Evolutionary conservation across 2,888 invertebrate genomes (phyloP).

Genomic region (Caenorhabditis imperialis): DNA sequence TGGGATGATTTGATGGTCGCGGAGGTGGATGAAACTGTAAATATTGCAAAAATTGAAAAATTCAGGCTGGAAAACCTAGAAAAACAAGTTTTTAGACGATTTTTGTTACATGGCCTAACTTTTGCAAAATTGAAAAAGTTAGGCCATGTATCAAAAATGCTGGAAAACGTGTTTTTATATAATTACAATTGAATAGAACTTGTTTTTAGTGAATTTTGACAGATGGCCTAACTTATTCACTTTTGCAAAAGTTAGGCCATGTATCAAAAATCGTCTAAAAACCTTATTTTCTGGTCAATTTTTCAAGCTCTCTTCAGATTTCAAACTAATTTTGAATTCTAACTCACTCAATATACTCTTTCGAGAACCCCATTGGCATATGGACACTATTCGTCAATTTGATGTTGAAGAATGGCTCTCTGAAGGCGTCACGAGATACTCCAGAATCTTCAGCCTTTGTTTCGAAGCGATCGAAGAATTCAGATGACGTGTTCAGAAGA

Average conservation of each 20-base stretch:
- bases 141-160: too few species aligned
- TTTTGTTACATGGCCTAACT: too few species aligned
- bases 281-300: too few species aligned
- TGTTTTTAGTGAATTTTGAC: too few species aligned
- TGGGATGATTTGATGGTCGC: conserved; percentile 61
- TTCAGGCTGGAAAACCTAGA: too few species aligned
- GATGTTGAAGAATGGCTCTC: conserved; percentile 53
- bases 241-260: too few species aligned
- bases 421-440: conserved; percentile 36
- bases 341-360: conserved; percentile 59
- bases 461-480: conserved; percentile 50
- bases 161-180: too few species aligned
- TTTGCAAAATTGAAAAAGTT: too few species aligned
- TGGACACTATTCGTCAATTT: conserved; percentile 22
- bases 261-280: too few species aligned
- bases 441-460: conserved; percentile 52
- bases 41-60: conserved; percentile 1
- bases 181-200: too few species aligned
- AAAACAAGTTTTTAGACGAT: too few species aligned
- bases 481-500: conserved; percentile 46
- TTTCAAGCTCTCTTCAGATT: background rate
- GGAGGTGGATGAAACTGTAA: conserved; percentile 66
- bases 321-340: background rate
- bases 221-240: too few species aligned
- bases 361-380: conserved; percentile 57